Evolutionary conservation across 2,888 invertebrate species (phyloP).

Genomic region (Priapulus caudatus): DNA sequence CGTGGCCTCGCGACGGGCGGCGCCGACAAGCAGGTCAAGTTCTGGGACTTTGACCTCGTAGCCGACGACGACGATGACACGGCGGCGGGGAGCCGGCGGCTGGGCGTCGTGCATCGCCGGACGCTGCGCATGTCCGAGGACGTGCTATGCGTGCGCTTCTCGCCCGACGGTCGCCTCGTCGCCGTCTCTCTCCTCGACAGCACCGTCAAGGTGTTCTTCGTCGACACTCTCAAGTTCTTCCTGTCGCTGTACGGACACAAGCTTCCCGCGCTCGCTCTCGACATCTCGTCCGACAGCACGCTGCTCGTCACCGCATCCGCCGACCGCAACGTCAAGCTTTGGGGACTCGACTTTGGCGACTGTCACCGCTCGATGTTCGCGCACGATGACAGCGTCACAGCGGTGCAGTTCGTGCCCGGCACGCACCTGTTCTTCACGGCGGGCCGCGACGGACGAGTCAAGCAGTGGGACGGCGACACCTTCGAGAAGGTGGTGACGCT

Average conservation of each 20-base stretch:
- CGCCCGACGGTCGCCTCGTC: constrained; percentile 71
- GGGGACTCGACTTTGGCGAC: constrained; percentile 99
- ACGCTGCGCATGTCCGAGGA: constrained; percentile 76
- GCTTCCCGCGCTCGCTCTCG: constrained; percentile 79
- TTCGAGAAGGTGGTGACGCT: constrained; percentile 80
- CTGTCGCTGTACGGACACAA: constrained; percentile 90
- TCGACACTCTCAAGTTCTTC: constrained; percentile 83
- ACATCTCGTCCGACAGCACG: constrained; percentile 57
- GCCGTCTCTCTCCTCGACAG: constrained; percentile 81
- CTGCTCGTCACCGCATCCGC: constrained; percentile 86
- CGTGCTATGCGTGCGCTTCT: constrained; percentile 63
- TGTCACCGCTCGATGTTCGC: constrained; percentile 88
- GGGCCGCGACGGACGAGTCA: constrained; percentile 83
- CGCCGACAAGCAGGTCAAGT: constrained; percentile 75
- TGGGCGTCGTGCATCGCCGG: constrained; percentile 53
- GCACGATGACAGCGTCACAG: constrained; percentile 83
- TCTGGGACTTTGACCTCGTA: constrained; percentile 84
- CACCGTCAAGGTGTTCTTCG: constrained; percentile 87
- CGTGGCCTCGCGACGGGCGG: constrained; percentile 55
- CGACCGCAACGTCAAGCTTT: constrained; percentile 89
- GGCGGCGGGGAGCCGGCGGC: constrained; percentile 38
- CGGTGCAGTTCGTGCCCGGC: constrained; percentile 71
- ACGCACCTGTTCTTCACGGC: constrained; percentile 88
- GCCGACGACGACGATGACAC: constrained; percentile 7
- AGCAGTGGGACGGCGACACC: constrained; percentile 92